Evolutionary conservation across 1,140 invertebrate genomes (phyloP).

Genomic region (Gryon sp.): DNA sequence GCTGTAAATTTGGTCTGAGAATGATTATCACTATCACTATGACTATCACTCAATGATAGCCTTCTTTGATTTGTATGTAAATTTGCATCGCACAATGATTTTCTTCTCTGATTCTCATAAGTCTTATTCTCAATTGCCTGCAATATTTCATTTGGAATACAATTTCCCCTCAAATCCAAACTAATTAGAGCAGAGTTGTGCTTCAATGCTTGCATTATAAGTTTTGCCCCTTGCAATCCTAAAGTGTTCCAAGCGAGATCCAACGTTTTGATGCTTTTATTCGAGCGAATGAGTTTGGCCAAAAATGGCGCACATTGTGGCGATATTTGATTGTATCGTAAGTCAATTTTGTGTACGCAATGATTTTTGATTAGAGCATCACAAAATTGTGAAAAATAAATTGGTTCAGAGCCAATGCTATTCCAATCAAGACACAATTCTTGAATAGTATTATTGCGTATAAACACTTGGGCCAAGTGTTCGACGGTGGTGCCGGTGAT

Average conservation of each 20-base stretch:
- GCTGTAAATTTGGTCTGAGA: constrained; percentile 10
- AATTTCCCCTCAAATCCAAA: constrained; percentile 75
- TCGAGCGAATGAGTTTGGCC: constrained; percentile 65
- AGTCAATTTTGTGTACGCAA: constrained; percentile 73
- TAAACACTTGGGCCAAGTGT: constrained; percentile 70
- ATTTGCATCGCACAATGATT: constrained; percentile 36
- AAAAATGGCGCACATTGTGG: constrained; percentile 69
- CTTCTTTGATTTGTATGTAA: constrained; percentile 34
- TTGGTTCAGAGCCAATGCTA: constrained; percentile 69
- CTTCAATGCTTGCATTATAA: constrained; percentile 68
- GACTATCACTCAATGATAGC: not conserved
- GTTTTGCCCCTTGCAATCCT: constrained; percentile 73
- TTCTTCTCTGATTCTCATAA: constrained; percentile 65
- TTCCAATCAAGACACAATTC: constrained; percentile 75
- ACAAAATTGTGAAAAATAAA: constrained; percentile 74
- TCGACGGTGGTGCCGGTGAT: constrained; percentile 69
- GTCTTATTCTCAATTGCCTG: constrained; percentile 66
- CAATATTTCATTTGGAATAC: constrained; percentile 74
- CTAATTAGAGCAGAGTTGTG: constrained; percentile 69
- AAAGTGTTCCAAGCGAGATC: constrained; percentile 78
- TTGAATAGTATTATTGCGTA: constrained; percentile 72
- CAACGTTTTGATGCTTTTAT: constrained; percentile 71
- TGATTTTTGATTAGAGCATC: constrained; percentile 73
- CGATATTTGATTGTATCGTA: constrained; percentile 77
- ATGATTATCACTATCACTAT: constrained; percentile 48